phyloP scores from a whole-genome alignment of 92 coral and sea anemone species.

The Chrysogorgia sp. region DNA sequence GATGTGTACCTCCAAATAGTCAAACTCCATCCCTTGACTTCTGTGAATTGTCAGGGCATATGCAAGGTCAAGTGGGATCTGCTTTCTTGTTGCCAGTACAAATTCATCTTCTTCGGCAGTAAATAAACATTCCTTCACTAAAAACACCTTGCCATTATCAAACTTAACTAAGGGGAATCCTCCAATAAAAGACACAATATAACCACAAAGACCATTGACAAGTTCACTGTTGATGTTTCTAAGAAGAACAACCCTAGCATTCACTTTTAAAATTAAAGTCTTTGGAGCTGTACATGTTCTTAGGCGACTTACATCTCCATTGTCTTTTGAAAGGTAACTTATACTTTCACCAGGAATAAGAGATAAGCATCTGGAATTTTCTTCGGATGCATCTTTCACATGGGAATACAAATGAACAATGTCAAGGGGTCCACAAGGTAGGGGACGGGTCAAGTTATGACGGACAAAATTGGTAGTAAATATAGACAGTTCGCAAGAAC shows the following conservation, averaged over 20 bases:
- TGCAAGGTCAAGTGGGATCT: slow-evolving; percentile 33
- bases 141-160: slow-evolving; percentile 9
- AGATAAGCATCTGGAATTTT: slow-evolving; percentile 21
- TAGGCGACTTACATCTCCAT: not conserved
- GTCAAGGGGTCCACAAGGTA: slow-evolving; percentile 5
- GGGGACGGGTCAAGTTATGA: slow-evolving; percentile 1
- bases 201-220: slow-evolving; percentile 39
- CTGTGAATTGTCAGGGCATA: slow-evolving; percentile 42
- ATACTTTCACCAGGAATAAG: slow-evolving; percentile 29
- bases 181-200: not conserved
- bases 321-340: slow-evolving; percentile 22
- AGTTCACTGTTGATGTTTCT: slow-evolving; percentile 29
- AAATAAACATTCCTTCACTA: slow-evolving; percentile 4
- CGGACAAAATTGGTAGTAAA: not conserved
- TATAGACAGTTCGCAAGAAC: slow-evolving; percentile 14
- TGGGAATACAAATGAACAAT: slow-evolving; percentile 5
- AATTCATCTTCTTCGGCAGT: slow-evolving; percentile 7
- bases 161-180: slow-evolving; percentile 24
- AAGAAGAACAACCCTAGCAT: slow-evolving; percentile 40
- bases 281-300: slow-evolving; percentile 24
- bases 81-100: slow-evolving; percentile 36
- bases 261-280: slow-evolving; percentile 23
- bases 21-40: slow-evolving; percentile 33
- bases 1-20: slow-evolving; percentile 26
- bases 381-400: slow-evolving; percentile 4